Conservation (phyloP, 92 coral and sea anemone genomes). For the Pocillopora grandis region DNA sequence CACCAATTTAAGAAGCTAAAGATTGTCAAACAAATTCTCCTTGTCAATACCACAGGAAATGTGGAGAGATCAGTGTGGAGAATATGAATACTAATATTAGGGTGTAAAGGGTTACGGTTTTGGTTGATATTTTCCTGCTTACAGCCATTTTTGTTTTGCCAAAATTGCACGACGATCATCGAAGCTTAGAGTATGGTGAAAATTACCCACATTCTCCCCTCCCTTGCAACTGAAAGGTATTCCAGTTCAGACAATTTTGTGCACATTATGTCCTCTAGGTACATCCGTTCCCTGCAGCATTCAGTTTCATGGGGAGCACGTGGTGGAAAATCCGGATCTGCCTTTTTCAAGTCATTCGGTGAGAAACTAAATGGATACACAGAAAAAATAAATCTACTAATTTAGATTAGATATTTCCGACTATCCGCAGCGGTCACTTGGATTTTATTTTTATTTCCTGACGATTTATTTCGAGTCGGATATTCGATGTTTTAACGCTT, state of each 20-base stretch:
- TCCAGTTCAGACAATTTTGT: not conserved
- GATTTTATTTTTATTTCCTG: too few species aligned
- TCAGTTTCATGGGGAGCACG: constrained; percentile 92
- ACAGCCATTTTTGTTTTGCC: not conserved
- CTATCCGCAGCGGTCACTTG: too few species aligned
- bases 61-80: too few species aligned
- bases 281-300: constrained; percentile 90
- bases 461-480: too few species aligned
- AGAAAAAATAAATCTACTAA: not conserved
- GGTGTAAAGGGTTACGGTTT: too few species aligned
- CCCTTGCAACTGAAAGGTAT: not conserved
- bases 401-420: too few species aligned
- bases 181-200: not conserved
- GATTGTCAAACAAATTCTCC: too few species aligned
- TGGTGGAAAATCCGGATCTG: constrained; percentile 95
- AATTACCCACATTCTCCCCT: not conserved
- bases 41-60: too few species aligned
- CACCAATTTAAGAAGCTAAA: too few species aligned
- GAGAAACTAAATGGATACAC: constrained; percentile 28
- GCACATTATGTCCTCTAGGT: constrained; percentile 52
- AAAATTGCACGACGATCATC: not conserved
- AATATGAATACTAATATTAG: too few species aligned
- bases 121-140: too few species aligned
- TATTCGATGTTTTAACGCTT: too few species aligned
- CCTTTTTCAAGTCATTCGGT: constrained; percentile 92